Conservation (phyloP, 1,140 invertebrate species). For the Philotrypesis tridentata region DNA sequence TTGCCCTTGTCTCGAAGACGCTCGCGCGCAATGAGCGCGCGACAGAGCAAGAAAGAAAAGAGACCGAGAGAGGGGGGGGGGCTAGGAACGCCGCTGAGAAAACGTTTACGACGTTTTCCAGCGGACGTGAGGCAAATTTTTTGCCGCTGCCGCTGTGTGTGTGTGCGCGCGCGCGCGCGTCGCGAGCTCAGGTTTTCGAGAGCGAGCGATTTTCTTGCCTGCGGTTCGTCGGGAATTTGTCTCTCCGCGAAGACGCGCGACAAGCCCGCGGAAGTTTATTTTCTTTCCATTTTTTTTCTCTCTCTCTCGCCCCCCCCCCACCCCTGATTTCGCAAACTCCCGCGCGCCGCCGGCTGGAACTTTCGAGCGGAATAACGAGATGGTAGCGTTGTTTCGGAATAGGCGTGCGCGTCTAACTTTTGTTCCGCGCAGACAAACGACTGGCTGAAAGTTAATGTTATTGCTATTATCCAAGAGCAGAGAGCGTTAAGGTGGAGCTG, state of each 20-base stretch:
- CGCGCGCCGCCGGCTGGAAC: too few species aligned
- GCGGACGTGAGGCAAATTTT: conserved; percentile 35
- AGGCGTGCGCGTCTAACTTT: background rate
- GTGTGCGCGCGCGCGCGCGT: too few species aligned
- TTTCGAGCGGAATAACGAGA: background rate
- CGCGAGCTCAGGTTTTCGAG: background rate
- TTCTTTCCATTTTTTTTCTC: background rate
- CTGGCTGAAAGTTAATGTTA: background rate
- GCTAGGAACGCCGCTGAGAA: background rate
- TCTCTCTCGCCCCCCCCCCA: too few species aligned
- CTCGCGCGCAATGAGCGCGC: background rate
- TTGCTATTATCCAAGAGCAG: background rate
- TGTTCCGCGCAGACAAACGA: background rate
- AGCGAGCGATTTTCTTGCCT: conserved; percentile 15
- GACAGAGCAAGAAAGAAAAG: background rate
- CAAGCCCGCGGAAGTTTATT: background rate
- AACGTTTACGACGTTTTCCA: conserved; percentile 24
- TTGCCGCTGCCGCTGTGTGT: too few species aligned
- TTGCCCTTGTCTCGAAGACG: background rate
- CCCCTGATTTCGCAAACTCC: background rate
- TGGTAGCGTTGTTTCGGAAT: background rate
- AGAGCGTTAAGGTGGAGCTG: too few species aligned
- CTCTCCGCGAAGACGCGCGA: background rate
- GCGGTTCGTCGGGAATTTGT: background rate
- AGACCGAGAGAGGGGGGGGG: background rate